Evolutionary conservation across 37 sponge, comb jelly and placozoan species (phyloP).

Genomic region (Beroe forskalii): DNA sequence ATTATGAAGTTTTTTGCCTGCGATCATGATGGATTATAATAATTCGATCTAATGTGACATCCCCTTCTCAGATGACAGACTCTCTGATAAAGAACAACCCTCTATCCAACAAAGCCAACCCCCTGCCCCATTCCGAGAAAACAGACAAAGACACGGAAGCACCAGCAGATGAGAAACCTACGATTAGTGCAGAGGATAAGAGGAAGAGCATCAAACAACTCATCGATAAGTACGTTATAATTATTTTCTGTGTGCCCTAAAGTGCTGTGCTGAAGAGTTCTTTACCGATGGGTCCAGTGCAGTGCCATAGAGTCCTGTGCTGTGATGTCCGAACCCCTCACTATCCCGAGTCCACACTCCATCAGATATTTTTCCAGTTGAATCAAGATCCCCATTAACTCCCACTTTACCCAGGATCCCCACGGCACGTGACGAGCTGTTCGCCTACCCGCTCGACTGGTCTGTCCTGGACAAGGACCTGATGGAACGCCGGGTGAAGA

Average conservation of each 20-base stretch:
- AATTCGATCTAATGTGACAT: no score
- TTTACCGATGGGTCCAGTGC: no score
- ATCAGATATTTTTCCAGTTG: no score
- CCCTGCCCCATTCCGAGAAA: slow-evolving; percentile 4
- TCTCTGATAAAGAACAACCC: slow-evolving; percentile 50
- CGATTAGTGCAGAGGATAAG: slow-evolving; percentile 77
- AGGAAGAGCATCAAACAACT: slow-evolving; percentile 85
- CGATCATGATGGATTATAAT: no score
- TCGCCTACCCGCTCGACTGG: slow-evolving; percentile 89
- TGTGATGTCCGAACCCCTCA: no score
- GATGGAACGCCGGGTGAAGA: slow-evolving; percentile 87
- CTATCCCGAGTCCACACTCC: no score
- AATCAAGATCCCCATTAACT: no score
- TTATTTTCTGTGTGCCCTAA: no score
- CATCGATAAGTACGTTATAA: slow-evolving; percentile 71
- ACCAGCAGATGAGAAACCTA: slow-evolving; percentile 2
- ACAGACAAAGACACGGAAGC: not conserved
- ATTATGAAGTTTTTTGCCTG: no score
- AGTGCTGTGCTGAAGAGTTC: no score
- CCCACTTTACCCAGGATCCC: slow-evolving; percentile 75
- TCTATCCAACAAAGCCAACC: not conserved
- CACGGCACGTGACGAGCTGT: slow-evolving; percentile 90
- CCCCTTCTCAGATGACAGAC: slow-evolving; percentile 30
- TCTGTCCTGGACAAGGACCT: slow-evolving; percentile 82
- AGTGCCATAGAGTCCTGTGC: no score